Conservation (phyloP, 2,113 vertebrate species). For the Chascanopsetta lugubris region DNA sequence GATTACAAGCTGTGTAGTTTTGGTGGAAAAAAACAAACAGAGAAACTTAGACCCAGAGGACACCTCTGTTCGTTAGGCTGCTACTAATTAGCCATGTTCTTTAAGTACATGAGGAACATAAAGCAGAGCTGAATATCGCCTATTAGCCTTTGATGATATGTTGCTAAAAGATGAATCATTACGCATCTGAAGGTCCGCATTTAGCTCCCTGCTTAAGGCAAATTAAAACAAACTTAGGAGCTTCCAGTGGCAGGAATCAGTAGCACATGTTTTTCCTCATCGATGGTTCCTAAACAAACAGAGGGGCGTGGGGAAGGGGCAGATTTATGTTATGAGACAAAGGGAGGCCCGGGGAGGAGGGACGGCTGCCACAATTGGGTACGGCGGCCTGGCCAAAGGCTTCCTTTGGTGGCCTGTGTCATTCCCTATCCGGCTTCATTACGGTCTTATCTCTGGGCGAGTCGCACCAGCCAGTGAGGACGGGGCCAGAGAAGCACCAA, state of each 20-base stretch:
- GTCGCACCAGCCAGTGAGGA: conserved; percentile 59
- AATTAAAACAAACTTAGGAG: conserved; percentile 51
- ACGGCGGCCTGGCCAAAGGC: conserved; percentile 49
- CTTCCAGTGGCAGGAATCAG: conserved; percentile 45
- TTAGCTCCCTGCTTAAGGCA: conserved; percentile 34
- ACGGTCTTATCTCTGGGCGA: conserved; percentile 72
- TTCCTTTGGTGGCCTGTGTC: conserved; percentile 62
- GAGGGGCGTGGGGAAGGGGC: conserved; percentile 59
- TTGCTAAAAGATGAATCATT: conserved; percentile 34
- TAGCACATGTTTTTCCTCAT: conserved; percentile 63
- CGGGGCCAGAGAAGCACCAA: conserved; percentile 48
- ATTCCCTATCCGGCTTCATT: conserved; percentile 76
- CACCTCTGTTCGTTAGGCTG: conserved; percentile 45
- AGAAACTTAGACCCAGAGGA: too few species aligned
- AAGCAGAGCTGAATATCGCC: conserved; percentile 13
- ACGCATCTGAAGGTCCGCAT: conserved; percentile 25
- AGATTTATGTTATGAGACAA: conserved; percentile 71
- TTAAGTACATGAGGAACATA: conserved; percentile 16
- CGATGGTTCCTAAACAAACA: conserved; percentile 62
- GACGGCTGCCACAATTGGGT: conserved; percentile 36
- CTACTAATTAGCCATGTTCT: conserved; percentile 41
- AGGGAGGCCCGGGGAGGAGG: conserved; percentile 43
- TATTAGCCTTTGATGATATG: conserved; percentile 31
- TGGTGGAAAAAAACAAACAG: background rate
- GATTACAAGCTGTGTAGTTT: background rate